Percentiles rank a stretch among this genome's conserved stretches.
These are phyloP conservation scores for Tinea trinotella DNA, from an alignment of 2,888 invertebrate species.

Conservation along the genomic window DNA sequence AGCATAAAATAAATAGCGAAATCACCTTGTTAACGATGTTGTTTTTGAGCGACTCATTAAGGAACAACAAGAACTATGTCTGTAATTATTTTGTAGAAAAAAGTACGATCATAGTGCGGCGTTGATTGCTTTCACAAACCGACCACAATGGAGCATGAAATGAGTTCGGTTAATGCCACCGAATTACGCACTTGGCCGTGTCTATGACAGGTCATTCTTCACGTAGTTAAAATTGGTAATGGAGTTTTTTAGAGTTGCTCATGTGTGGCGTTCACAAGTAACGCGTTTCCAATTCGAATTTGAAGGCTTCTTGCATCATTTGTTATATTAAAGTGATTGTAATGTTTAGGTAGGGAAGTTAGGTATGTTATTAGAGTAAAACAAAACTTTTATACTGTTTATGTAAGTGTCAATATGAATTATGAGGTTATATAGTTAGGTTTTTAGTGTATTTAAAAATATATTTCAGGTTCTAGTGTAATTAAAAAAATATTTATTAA, in stretches of 20 bases:
- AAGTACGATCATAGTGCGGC: constrained; percentile 3
- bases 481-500: too few species aligned
- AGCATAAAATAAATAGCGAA: not conserved
- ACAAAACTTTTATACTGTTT: too few species aligned
- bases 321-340: too few species aligned
- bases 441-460: too few species aligned
- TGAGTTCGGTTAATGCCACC: constrained; percentile 42
- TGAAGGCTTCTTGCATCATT: too few species aligned
- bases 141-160: constrained; percentile 61
- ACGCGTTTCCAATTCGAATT: constrained; percentile 3
- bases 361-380: too few species aligned
- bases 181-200: constrained; percentile 47
- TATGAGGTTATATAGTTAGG: too few species aligned
- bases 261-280: not conserved
- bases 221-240: constrained; percentile 7
- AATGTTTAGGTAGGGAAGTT: too few species aligned
- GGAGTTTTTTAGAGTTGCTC: constrained; percentile 1
- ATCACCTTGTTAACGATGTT: not conserved
- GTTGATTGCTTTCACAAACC: constrained; percentile 54
- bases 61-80: constrained; percentile 10
- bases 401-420: too few species aligned
- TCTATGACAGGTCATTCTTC: constrained; percentile 11
- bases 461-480: too few species aligned
- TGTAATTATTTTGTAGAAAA: constrained; percentile 17
- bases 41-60: constrained; percentile 4